phyloP scores from a whole-genome alignment of 2,113 vertebrate genomes.

The Chamaetylas fuelleborni region DNA sequence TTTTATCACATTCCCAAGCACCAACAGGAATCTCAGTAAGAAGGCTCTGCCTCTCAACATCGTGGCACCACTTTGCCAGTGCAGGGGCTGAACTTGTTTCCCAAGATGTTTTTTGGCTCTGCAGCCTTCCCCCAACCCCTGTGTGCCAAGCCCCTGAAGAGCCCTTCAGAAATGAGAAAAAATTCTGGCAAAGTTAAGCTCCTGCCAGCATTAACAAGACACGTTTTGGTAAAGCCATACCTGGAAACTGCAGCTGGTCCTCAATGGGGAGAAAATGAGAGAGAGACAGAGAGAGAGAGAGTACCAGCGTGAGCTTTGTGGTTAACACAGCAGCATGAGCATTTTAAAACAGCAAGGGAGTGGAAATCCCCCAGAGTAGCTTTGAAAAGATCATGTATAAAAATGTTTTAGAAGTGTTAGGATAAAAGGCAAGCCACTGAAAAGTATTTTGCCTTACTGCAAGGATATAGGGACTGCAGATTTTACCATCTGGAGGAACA shows the following conservation, averaged over 20 bases:
- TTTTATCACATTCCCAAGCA: neutral
- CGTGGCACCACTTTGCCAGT: fast-evolving
- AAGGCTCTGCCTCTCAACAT: neutral
- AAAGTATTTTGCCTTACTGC: neutral
- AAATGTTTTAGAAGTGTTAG: neutral
- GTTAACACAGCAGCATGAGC: neutral
- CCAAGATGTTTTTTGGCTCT: neutral
- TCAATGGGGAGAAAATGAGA: conserved; percentile 30
- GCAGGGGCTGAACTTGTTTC: neutral
- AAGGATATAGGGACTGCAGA: neutral
- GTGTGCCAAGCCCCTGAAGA: neutral
- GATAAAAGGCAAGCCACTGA: neutral
- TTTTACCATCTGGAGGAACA: neutral
- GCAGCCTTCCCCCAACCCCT: neutral
- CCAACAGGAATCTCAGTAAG: neutral
- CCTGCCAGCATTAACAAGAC: neutral
- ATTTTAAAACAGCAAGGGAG: conserved; percentile 41
- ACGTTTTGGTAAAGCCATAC: neutral
- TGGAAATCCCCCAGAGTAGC: conserved; percentile 56
- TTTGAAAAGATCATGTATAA: conserved; percentile 31
- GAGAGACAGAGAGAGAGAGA: neutral
- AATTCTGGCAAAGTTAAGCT: neutral
- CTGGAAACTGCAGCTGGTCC: conserved; percentile 4
- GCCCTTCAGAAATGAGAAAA: neutral
- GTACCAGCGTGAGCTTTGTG: neutral